Base-by-base conservation (phyloP, 1,140 invertebrate genomes). In the Prorops nasuta region DNA sequence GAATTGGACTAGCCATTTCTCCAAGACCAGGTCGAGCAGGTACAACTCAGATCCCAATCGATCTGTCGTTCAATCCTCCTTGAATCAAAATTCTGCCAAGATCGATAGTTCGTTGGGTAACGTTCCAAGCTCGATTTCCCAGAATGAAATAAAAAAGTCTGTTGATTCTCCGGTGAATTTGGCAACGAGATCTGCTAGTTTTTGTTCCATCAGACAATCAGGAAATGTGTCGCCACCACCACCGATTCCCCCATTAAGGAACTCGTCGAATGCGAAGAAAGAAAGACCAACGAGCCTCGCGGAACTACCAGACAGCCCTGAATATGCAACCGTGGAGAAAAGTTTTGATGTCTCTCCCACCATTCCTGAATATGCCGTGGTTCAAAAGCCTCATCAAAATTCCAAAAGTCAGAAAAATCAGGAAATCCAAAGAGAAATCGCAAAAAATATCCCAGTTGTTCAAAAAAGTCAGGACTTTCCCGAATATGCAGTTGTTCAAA, bases 1-100 rank as follows among this genome's bases (percentile, higher is more conserved):
- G 63, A 94, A 94, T 72, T 94, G 91, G 91, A 92, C 90, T 2
- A 88, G 89, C 36, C 91, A 94, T 72, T 94, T 94, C 66, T 87
- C 86, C 17, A 91, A 90, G 74, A 82, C 85, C 12, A 79, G 86
- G 54, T 79, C 82, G 2, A 79, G 78, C 45, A 78, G 83, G 22
- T 84, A 80, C 47, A 81, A 82, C 68, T 87, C 80, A 60, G 85
- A 86, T 71, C 82, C 83, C 1, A 84, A 84, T 67, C 73, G 76
- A 22, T 80, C 79, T 12, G 18, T 74, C 2, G 70, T 73, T 16
- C 72, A 77, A 44, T 67, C 66, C 7, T 69, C 73, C 2, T 47
- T 72, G 19, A 72, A 70, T 57, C 67, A 72, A 54, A 71, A 56
- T 54, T 56, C 49, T 2, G 67, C 67, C 40, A 71, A 49, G 41